Evolutionary conservation across 2,888 invertebrate genomes (phyloP), one percentile per base, ranked within the genome.

Genomic region (Drosophila imparisetae): DNA sequence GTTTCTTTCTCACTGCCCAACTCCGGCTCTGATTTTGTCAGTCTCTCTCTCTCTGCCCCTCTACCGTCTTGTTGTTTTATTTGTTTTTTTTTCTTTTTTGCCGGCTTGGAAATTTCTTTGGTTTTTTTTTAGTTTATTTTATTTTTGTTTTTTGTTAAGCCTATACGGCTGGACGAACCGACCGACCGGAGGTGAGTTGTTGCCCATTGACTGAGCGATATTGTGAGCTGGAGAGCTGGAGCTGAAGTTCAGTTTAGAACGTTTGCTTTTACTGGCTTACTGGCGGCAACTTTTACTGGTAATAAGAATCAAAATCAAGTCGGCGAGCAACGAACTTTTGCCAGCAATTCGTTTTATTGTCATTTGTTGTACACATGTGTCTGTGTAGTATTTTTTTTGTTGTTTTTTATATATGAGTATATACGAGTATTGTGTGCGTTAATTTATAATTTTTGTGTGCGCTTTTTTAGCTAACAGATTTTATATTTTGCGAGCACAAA

Each of bases 311-410:
- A 54, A 69, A 78, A 59, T 78, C 72, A 66, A 81, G 79, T 59
- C 63, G 55, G 63, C 75, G 80, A 80, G 87, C 84, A 84, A 84
- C 85, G 84, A 86, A 86, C 89, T 85, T 83, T 81, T 74, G 75
- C 75, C 71, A 81, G 79, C 68, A 75, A 72, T 65, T 78, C 52
- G 69, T 64, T 55, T 73, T 72, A 53, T 71, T 74, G 30, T 68
- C 40, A 65, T 61, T 66, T 62, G 57, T 45, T 57, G 59, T 71
- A 36, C 63, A 53, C 49, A 55, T 54, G 45, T 54, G 45, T 54
- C 42, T 40, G 36, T 40, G 34, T 18, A 32, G 24, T 45, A 45
- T 15, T 21, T 45, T 24, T 15, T 45, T 13, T 18, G n/a, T 42
- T 45, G 2, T 21, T 24, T 45, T 21, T 13, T 45, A 32, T 61